These are phyloP conservation scores for Podabrus alpinus DNA, from an alignment of 2,888 invertebrate species.

Conservation along the genomic window DNA sequence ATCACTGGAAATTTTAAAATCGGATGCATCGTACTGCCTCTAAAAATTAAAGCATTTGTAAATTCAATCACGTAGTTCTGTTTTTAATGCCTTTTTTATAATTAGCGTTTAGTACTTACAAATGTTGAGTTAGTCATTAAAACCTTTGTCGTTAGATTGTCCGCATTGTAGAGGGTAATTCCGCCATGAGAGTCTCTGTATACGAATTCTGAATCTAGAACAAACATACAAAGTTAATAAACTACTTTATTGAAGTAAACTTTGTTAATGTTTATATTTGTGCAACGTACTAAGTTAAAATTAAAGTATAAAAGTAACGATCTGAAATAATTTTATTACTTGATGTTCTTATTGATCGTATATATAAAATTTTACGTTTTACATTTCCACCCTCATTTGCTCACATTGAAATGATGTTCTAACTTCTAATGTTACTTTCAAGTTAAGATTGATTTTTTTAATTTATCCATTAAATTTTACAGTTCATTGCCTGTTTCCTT, in stretches of 20 bases:
- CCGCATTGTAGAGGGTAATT: slow-evolving; percentile 77
- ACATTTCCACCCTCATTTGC: not conserved
- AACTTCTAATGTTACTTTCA: not conserved
- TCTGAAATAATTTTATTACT: not conserved
- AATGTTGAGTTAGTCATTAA: slow-evolving; percentile 83
- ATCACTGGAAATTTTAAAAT: slow-evolving; percentile 79
- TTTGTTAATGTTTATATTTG: not conserved
- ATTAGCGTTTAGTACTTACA: slow-evolving; percentile 62
- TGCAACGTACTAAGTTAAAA: not conserved
- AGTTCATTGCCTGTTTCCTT: not conserved
- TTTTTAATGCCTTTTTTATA: not conserved
- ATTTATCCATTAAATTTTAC: not conserved
- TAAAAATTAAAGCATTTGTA: not conserved
- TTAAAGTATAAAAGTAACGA: not conserved
- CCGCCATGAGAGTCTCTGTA: slow-evolving; percentile 79
- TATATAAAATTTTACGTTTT: not conserved
- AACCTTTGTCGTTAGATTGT: slow-evolving; percentile 72
- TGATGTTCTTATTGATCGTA: not conserved
- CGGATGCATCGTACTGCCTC: slow-evolving; percentile 78
- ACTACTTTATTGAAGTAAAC: not conserved
- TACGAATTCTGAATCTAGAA: slow-evolving; percentile 77
- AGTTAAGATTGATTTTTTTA: not conserved
- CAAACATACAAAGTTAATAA: slow-evolving; percentile 29
- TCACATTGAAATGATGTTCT: not conserved
- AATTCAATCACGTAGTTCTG: not conserved